Base-by-base conservation (phyloP, 2,888 invertebrate genomes). In the Scelioninae gen. 1 region DNA sequence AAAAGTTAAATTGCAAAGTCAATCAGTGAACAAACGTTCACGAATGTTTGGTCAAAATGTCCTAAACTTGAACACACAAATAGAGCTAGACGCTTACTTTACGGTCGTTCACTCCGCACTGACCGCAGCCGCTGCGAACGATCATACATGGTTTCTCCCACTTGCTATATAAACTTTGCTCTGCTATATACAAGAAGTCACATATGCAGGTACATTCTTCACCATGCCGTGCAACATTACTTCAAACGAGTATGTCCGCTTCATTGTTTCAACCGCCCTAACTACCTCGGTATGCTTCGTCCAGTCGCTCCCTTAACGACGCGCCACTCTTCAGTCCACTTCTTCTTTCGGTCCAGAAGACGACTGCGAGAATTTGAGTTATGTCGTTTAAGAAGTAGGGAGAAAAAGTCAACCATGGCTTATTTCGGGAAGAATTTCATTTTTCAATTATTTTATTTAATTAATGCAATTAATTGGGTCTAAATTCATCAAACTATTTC, bases 101-200 rank as follows among this genome's bases (percentile, higher is more conserved):
- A 80, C 85, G 85, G 82, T 82, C 85, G 85, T 85, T 85, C 85
- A 84, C 83, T 82, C 71, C 74, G 62, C 51, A 85, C 85, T 85
- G 85, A 84, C 84, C 84, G 74, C 77, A 49, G 74, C 40, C 45
- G 77, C 51, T 53, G 71, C 75, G 80, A 80, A 83, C 77, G 75
- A 83, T 84, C 85, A 79, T 82, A 71, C 81, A 83, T 72, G 81
- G 84, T 74, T 84, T 83, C 85, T 85, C 85, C 83, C 85, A 85
- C 85, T 83, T 81, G 80, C 62, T 62, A 23, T 23, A 23, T 23
- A 65, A 74, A 74, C 71, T 76, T 47, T 66, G 76, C 76, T 77
- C 80, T 56, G 62, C 55, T 58, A 51, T 77, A 51, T 75, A 83
- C 68, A 83, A 80, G 77, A 71, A 80, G 77, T 72, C 80, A 76